phyloP scores from a whole-genome alignment of 2,888 invertebrate species.

The Xanthia togata region DNA sequence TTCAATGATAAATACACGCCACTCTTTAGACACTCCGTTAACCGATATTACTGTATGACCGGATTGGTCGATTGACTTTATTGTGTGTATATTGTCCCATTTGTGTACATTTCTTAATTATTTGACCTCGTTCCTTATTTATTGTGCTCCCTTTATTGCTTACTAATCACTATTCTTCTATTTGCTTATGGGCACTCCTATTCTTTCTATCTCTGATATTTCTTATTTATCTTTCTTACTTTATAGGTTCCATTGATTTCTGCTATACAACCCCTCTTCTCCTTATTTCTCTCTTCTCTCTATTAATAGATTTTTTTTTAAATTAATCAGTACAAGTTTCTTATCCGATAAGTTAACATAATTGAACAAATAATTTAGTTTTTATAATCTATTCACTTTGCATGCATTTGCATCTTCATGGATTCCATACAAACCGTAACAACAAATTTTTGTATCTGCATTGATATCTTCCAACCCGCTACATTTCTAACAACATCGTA shows the following conservation, averaged over 20 bases:
- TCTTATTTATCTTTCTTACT: background rate
- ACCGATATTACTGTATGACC: background rate
- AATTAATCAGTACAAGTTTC: too few species aligned
- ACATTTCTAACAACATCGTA: slow-evolving; percentile 1
- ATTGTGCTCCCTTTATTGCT: background rate
- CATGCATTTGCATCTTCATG: too few species aligned
- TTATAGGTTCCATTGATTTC: background rate
- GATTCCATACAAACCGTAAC: too few species aligned
- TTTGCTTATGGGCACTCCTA: background rate
- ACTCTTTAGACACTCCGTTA: background rate
- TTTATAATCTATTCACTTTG: too few species aligned
- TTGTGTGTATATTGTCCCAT: background rate
- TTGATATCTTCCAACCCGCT: too few species aligned
- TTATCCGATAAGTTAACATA: too few species aligned
- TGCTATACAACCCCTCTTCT: background rate
- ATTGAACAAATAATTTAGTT: too few species aligned
- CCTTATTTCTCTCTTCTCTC: too few species aligned
- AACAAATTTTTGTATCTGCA: too few species aligned
- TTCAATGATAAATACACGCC: background rate
- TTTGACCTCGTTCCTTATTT: background rate
- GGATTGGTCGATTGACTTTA: background rate
- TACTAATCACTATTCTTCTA: background rate
- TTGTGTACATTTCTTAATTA: background rate
- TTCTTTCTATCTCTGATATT: background rate
- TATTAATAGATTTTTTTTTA: too few species aligned